A percentile compares a stretch with the other conserved stretches of the same genome.
phyloP scores from a whole-genome alignment of 1,140 invertebrate species.

The Drosophila miranda region DNA sequence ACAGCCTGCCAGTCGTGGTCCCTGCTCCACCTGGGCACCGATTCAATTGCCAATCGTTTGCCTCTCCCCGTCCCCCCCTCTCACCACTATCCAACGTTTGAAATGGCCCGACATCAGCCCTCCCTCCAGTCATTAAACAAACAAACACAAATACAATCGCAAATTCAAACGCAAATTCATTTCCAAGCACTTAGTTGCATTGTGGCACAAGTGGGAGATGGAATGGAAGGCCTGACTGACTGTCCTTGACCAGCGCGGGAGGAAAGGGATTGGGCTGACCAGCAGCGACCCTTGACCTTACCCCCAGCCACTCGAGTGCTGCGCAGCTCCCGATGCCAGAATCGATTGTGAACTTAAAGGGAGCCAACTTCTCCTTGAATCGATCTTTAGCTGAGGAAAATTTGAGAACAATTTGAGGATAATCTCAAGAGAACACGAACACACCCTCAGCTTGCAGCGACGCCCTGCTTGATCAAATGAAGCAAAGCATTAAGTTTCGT shows the following conservation, averaged over 20 bases:
- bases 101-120: conserved; percentile 8
- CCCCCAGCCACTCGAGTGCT: not conserved
- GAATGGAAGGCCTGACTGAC: not conserved
- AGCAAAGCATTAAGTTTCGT: too few species aligned
- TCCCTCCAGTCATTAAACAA: not conserved
- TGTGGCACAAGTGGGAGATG: conserved; percentile 22
- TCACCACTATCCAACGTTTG: conserved; percentile 1
- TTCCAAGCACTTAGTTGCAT: conserved; percentile 41
- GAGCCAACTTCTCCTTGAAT: too few species aligned
- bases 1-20: not conserved
- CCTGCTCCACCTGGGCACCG: not conserved
- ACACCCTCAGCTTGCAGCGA: too few species aligned
- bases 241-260: conserved; percentile 33
- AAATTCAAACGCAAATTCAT: conserved; percentile 39
- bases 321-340: too few species aligned
- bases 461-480: too few species aligned
- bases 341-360: too few species aligned
- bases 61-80: not conserved
- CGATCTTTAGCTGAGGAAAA: too few species aligned
- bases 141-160: conserved; percentile 6
- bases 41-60: not conserved
- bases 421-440: too few species aligned
- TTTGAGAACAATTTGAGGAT: too few species aligned
- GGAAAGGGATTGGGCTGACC: not conserved
- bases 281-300: conserved; percentile 32